Base-by-base conservation (phyloP, 2,888 invertebrate genomes). In the Serrognathus titanus region DNA sequence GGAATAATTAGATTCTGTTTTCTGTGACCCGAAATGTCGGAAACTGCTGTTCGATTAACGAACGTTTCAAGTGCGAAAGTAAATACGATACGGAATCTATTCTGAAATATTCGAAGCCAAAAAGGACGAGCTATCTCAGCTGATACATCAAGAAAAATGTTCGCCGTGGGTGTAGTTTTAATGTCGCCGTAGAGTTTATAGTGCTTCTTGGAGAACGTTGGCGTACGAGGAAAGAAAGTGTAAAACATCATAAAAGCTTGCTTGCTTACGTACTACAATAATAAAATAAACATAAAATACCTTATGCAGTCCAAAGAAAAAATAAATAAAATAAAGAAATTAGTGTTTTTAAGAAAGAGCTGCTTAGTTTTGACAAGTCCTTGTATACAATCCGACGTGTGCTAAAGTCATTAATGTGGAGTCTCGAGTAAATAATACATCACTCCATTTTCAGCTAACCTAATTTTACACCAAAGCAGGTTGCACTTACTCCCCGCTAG, bases 131-230 rank as follows among this genome's bases (percentile, higher is more conserved):
- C 66, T 71, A 72, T 71, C 70, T 69, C 67, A 65, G 66, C 64
- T 68, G 69, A 69, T 70, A 69, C 69, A 69, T 70, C 69, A 70
- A 70, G 70, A 72, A 69, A 70, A 71, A 72, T 70, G 66, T 65
- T 65, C 63, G 68, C 60, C 69, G 56, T 60, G 71, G 71, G 72
- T 69, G 68, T 63, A 67, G 65, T 72, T 70, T 66, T 64, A 59
- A 61, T 65, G 62, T 64, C 64, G 62, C 59, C 62, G 60, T 62
- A 61, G 60, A 61, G 63, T 31, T 61, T 62, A 66, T 57, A 60
- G 55, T 51, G 56, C 54, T 57, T 31, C 59, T 52, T 59, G 57
- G 59, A 63, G 60, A 62, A 61, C 64, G 53, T 59, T 60, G 54
- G 59, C 57, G 57, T 57, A 59, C 59, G 57, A 56, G 51, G 47